Evolutionary conservation across 2,888 invertebrate species (phyloP), one percentile per base, ranked within the genome.

Genomic region (Adineta ricciae): DNA sequence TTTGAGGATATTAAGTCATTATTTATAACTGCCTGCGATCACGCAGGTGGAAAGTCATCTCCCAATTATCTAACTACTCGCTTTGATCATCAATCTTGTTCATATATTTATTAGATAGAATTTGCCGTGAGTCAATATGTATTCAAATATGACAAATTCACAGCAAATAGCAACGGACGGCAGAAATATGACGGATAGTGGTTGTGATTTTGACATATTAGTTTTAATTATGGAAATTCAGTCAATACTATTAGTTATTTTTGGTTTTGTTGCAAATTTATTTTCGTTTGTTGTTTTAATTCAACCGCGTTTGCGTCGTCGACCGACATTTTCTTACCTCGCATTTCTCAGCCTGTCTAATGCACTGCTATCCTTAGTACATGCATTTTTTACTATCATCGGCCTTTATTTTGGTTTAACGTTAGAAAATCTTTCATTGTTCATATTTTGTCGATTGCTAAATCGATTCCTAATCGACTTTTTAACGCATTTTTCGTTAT

Each of bases 301-400:
- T 14, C 64, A 64, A 64, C 84, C 87, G 90, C 90, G 89, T 41
- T 87, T 90, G 72, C 89, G 89, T 86, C 88, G 88, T 84, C 86
- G 89, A 86, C 90, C 90, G 38, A 89, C 90, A 36, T 90, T 90
- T 87, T 90, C 89, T 87, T 89, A 89, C 38, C 89, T 89, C 41
- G 90, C 90, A 32, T 64, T 64, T 64, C 32, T 64, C 5, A 64
- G 64, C 19, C 16, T 64, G 32, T 64, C 64, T 4, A 64, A 64
- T 64, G 32, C 64, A 64, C 19, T 64, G 14, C 32, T 64, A 64
- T 64, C 64, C 16, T 32, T 64, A 16, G 27, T 64, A 16, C 64
- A 64, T 64, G 64, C 64, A 27, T 64, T 64, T 64, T 64, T 27
- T 64, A 64, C 64, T 64, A 64, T 64, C 4, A 64, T 32, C 32